Conservation (phyloP, 2,888 invertebrate genomes). For the Synergus itoensis region DNA sequence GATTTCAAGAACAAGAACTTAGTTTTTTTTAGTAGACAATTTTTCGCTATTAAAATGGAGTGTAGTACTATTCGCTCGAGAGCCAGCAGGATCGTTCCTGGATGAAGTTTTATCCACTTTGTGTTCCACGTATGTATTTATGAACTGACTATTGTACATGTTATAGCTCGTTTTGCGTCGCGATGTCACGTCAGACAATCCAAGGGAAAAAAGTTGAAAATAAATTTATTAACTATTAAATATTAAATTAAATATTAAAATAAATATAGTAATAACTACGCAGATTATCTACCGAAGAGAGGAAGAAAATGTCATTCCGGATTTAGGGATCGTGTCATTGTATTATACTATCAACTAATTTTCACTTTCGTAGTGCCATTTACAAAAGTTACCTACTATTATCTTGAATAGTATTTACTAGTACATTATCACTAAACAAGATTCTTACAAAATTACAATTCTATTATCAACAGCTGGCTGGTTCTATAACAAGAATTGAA, state of each 20-base stretch:
- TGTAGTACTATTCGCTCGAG: constrained; percentile 38
- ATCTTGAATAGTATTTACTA: constrained; percentile 20
- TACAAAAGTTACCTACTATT: constrained; percentile 34
- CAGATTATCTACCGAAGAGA: constrained; percentile 35
- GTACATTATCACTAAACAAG: not conserved
- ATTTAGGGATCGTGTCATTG: constrained; percentile 58
- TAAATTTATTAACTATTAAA: constrained; percentile 43
- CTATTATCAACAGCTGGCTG: constrained; percentile 23
- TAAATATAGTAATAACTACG: constrained; percentile 28
- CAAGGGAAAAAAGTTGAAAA: constrained; percentile 47
- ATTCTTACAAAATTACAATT: not conserved
- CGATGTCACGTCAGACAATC: constrained; percentile 66
- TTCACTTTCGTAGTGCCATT: constrained; percentile 53
- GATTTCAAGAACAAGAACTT: constrained; percentile 2
- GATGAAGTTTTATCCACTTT: constrained; percentile 25
- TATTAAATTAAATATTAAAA: constrained; percentile 16
- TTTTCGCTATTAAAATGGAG: constrained; percentile 25
- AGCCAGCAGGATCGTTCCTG: constrained; percentile 27
- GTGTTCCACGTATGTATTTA: constrained; percentile 30
- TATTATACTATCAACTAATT: constrained; percentile 66
- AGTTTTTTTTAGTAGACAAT: not conserved
- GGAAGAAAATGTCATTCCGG: constrained; percentile 48
- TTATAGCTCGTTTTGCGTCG: constrained; percentile 48
- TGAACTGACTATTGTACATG: constrained; percentile 30
- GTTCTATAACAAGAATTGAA: constrained; percentile 1